Percentiles rank a stretch among this genome's conserved stretches.
phyloP scores from a whole-genome alignment of 53 echinoderm and acorn worm species.

The Hippasteria phrygiana region DNA sequence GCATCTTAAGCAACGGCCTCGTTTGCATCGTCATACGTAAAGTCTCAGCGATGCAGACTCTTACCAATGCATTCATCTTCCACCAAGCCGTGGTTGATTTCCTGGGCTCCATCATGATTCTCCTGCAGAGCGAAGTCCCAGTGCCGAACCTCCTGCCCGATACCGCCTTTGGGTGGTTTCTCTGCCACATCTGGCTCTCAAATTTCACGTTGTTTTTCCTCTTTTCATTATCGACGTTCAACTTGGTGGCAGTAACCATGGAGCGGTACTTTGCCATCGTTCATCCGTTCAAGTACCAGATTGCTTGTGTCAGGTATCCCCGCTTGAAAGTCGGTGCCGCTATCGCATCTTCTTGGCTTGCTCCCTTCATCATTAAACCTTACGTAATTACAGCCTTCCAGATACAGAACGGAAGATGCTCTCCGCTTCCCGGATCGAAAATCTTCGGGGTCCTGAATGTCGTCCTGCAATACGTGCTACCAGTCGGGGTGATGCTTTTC shows the following conservation, averaged over 20 bases:
- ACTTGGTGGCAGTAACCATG: constrained; percentile 69
- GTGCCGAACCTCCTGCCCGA: constrained; percentile 42
- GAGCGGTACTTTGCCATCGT: constrained; percentile 58
- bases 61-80: too few species aligned
- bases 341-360: constrained; percentile 68
- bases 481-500: constrained; percentile 81
- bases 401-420: constrained; percentile 40
- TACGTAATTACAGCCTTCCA: constrained; percentile 27
- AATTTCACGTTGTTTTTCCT: constrained; percentile 77
- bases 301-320: constrained; percentile 64
- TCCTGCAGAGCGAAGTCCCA: constrained; percentile 58
- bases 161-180: constrained; percentile 59
- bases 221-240: constrained; percentile 88
- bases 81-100: too few species aligned
- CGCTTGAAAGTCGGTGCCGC: constrained; percentile 51
- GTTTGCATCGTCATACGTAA: constrained; percentile 77
- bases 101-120: constrained; percentile 77
- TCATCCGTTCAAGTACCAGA: constrained; percentile 36
- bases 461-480: constrained; percentile 82
- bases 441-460: constrained; percentile 70
- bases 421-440: constrained; percentile 27
- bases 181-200: constrained; percentile 89
- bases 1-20: constrained; percentile 72
- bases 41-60: too few species aligned
- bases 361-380: constrained; percentile 64